Conservation (phyloP, 2,797 vertebrate genomes). For the Gambelia wislizenii region DNA sequence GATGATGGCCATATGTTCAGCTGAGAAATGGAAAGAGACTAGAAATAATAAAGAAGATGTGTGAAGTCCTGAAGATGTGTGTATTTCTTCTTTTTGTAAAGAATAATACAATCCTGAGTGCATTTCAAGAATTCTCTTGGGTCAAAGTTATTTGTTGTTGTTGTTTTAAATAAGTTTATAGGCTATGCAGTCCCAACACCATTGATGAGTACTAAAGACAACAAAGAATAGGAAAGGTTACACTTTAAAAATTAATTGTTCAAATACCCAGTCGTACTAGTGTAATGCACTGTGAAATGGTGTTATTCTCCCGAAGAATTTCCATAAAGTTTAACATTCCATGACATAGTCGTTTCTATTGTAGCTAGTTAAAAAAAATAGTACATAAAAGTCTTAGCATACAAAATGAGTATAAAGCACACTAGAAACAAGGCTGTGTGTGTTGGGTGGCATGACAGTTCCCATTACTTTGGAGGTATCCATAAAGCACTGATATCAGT, state of each 20-base stretch:
- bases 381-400: constrained; percentile 64
- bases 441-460: constrained; percentile 1
- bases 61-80: constrained; percentile 46
- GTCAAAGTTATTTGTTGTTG: constrained; percentile 23
- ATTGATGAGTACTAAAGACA: constrained; percentile 74
- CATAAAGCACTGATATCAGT: constrained; percentile 77
- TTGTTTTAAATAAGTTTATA: neutral
- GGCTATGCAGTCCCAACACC: constrained; percentile 58
- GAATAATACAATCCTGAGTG: constrained; percentile 49
- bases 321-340: constrained; percentile 84
- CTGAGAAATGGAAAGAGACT: constrained; percentile 50
- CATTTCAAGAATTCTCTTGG: constrained; percentile 48
- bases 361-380: constrained; percentile 75
- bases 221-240: constrained; percentile 69
- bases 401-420: constrained; percentile 18
- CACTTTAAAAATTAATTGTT: constrained; percentile 84
- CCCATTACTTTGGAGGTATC: constrained; percentile 40
- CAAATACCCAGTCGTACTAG: constrained; percentile 79
- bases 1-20: constrained; percentile 53
- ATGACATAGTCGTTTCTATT: constrained; percentile 73
- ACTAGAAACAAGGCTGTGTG: neutral
- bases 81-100: constrained; percentile 55
- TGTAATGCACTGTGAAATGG: constrained; percentile 81
- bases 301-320: constrained; percentile 81
- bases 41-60: too few relatives aligned